Conservation (phyloP, 2,797 vertebrate species). For the Mormyrops boulengeri region DNA sequence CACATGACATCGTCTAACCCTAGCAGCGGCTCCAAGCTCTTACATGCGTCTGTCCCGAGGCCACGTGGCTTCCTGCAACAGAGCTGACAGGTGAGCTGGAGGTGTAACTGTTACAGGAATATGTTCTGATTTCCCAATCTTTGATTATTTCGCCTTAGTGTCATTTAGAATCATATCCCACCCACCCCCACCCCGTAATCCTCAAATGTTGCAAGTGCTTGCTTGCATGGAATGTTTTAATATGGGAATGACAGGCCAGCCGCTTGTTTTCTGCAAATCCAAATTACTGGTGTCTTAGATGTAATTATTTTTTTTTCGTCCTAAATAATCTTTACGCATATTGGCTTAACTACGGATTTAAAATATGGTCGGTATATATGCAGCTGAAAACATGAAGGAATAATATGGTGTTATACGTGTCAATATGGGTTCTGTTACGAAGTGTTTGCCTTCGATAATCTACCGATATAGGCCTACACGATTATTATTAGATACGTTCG, state of each 20-base stretch:
- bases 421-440: neutral
- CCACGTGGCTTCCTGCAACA: slow-evolving; percentile 10
- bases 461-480: neutral
- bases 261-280: neutral
- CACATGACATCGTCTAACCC: neutral
- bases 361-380: neutral
- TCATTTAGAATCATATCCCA: slow-evolving; percentile 33
- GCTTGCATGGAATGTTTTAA: slow-evolving; percentile 48
- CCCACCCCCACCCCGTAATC: slow-evolving; percentile 30
- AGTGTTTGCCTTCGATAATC: neutral
- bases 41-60: slow-evolving; percentile 14
- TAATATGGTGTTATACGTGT: neutral
- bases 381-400: neutral
- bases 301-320: neutral
- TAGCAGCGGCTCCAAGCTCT: neutral
- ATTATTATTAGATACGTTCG: neutral
- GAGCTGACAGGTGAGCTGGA: slow-evolving; percentile 21
- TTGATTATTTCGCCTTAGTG: slow-evolving; percentile 27
- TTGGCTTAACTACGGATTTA: neutral
- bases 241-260: neutral
- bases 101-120: slow-evolving; percentile 17
- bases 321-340: neutral
- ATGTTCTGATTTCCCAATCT: slow-evolving; percentile 16
- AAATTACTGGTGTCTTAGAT: neutral
- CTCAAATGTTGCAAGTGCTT: slow-evolving; percentile 35